A percentile compares a stretch with the other conserved stretches of the same genome.
These are phyloP conservation scores for Brachionus angularis DNA, from an alignment of 1,140 invertebrate species.

Conservation along the genomic window DNA sequence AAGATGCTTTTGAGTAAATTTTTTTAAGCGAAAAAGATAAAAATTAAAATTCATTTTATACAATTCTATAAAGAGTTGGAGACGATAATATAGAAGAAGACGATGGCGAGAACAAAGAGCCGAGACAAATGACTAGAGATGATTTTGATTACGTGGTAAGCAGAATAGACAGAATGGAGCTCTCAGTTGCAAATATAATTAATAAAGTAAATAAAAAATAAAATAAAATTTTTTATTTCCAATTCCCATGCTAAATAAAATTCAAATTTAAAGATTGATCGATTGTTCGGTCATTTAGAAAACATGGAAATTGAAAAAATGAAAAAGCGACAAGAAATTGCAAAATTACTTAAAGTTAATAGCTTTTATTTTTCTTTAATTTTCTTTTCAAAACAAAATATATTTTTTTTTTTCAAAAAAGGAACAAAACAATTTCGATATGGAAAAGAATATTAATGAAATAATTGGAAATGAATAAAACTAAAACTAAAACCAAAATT, in stretches of 20 bases:
- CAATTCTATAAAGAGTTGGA: constrained; percentile 14
- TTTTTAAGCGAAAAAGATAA: not conserved
- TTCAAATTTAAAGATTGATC: constrained; percentile 21
- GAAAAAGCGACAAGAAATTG: constrained; percentile 40
- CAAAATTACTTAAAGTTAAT: not conserved
- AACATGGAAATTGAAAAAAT: constrained; percentile 43
- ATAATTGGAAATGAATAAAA: constrained; percentile 14
- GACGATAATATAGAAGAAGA: constrained; percentile 10
- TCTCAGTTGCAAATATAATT: constrained; percentile 57
- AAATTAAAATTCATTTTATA: not conserved
- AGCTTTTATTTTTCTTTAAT: not conserved
- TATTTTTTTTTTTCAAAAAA: not conserved
- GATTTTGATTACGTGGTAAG: constrained; percentile 47
- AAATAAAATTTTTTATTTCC: not conserved
- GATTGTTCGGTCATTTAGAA: constrained; percentile 33
- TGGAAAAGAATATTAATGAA: constrained; percentile 33
- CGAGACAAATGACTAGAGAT: constrained; percentile 38
- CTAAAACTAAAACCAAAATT: too few species aligned
- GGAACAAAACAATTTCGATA: constrained; percentile 7
- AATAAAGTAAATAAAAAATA: constrained; percentile 48
- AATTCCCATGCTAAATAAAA: not conserved
- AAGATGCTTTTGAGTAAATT: constrained; percentile 36
- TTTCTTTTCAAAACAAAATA: not conserved
- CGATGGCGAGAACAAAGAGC: not conserved
- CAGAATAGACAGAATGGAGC: constrained; percentile 59